Conservation (phyloP, 2,797 vertebrate genomes). For the Astyanax mexicanus region DNA sequence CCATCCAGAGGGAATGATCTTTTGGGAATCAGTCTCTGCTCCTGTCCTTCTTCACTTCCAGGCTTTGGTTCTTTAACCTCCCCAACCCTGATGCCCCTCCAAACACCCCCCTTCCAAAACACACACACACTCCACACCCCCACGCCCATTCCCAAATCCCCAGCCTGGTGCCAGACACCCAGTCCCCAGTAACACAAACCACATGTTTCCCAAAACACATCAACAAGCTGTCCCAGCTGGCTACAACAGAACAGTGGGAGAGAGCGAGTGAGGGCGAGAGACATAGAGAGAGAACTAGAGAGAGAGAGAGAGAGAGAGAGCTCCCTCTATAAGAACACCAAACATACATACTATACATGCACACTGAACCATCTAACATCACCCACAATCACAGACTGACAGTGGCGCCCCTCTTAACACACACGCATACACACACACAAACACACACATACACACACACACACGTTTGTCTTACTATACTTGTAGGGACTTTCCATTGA, state of each 20-base stretch:
- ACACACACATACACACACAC: too few relatives aligned
- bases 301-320: conserved; percentile 48
- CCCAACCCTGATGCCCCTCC: conserved; percentile 59
- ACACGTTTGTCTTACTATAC: too few relatives aligned
- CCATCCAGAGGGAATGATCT: not conserved
- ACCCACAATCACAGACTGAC: conserved; percentile 72
- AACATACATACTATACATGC: conserved; percentile 15
- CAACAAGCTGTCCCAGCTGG: conserved; percentile 74
- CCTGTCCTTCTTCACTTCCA: too few relatives aligned
- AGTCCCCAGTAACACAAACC: conserved; percentile 83
- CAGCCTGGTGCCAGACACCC: conserved; percentile 80
- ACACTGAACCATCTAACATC: conserved; percentile 66
- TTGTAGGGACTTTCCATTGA: too few relatives aligned
- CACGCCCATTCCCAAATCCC: conserved; percentile 69
- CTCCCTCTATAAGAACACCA: conserved; percentile 7
- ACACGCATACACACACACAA: not conserved
- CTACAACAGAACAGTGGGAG: conserved; percentile 63
- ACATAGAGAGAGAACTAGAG: conserved; percentile 37
- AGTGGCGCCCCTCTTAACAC: conserved; percentile 65
- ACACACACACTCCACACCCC: too few relatives aligned
- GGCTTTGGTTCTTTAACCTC: conserved; percentile 71
- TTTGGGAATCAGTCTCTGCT: conserved; percentile 32
- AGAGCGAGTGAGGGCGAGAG: conserved; percentile 31
- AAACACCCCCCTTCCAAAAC: conserved; percentile 64
- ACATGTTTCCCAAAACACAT: conserved; percentile 76